Percentiles rank a stretch among this genome's conserved stretches.
Conservation (phyloP, 2,797 vertebrate species). For the Pygocentrus nattereri region DNA sequence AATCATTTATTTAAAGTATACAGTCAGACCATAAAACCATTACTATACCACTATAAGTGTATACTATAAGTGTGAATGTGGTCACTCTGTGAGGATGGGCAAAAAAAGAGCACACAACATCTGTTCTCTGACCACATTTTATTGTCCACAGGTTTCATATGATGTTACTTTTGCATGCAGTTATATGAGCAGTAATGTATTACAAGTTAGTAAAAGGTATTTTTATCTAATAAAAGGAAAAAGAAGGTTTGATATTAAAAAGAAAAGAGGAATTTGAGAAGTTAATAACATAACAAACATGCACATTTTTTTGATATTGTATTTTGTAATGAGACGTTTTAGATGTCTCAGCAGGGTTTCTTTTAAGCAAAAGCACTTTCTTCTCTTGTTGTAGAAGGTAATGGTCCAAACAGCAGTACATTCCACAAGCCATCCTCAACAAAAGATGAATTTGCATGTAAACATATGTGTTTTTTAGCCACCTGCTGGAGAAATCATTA, state of each 20-base stretch:
- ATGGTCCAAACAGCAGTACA: neutral
- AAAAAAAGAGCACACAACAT: neutral
- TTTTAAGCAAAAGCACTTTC: neutral
- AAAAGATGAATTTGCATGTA: neutral
- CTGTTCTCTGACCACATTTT: conserved; percentile 59
- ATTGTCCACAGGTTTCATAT: conserved; percentile 60
- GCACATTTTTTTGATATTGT: neutral
- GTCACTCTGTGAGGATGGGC: neutral
- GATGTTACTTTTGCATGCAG: conserved; percentile 50
- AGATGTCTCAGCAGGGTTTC: neutral
- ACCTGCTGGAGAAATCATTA: neutral
- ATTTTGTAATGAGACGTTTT: neutral
- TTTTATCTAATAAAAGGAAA: conserved; percentile 38
- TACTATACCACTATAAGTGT: too few relatives aligned
- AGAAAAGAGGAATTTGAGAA: neutral
- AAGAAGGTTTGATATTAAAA: neutral
- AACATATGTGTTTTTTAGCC: neutral
- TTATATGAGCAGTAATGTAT: conserved; percentile 48
- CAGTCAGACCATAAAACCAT: too few relatives aligned
- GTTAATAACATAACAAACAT: neutral
- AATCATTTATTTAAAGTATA: too few relatives aligned
- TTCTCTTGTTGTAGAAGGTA: neutral
- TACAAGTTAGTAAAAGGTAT: conserved; percentile 51
- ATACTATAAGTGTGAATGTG: neutral
- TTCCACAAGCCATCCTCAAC: neutral